Base-by-base conservation (phyloP, 2,113 vertebrate genomes). In the Aspidoscelis tigris region DNA sequence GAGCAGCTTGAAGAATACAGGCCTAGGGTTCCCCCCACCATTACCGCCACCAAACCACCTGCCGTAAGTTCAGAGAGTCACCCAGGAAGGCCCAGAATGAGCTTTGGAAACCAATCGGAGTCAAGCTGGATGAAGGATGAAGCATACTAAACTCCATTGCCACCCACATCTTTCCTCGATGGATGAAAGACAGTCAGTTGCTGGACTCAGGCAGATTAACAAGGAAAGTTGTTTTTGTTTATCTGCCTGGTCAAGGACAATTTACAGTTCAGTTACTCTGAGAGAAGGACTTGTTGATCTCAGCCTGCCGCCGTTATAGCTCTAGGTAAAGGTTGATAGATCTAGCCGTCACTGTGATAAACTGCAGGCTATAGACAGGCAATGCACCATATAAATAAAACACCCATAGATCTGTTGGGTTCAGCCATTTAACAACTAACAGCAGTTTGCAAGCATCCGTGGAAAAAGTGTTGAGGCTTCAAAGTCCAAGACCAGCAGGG, bases 201-300 rank as follows among this genome's bases (percentile, higher is more conserved):
- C 92, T 93, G 83, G 84, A 94, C 89, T 94, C 91, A 74, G 58
- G 83, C 88, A 95, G 90, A 95, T 95, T 94, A 95, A 95, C 91
- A 93, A 76, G 74, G 82, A 92, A 88, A 82, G 89, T 90, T 84
- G 90, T 93, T 93, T 93, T 92, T 94, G 89, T 94, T 95, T 95
- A 93, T 95, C 88, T 95, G 93, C 89, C 88, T 93, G 91, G 92
- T 94, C 94, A 94, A 96, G 93, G 94, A 92, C 92, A 95, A 94
- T 95, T 96, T 96, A 94, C 88, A 94, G 93, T 93, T 95, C 91
- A 94, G 91, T 93, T 95, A 89, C 89, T 95, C 93, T 88, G 88
- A 92, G 92, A 90, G 91, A 95, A 96, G 94, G 92, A 94, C 94
- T 95, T 95, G 93, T 95, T 94, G 93, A 95, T 94, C 88, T 92